Evolutionary conservation across 2,113 vertebrate species (phyloP).

Genomic region (Nesogale talazaci): DNA sequence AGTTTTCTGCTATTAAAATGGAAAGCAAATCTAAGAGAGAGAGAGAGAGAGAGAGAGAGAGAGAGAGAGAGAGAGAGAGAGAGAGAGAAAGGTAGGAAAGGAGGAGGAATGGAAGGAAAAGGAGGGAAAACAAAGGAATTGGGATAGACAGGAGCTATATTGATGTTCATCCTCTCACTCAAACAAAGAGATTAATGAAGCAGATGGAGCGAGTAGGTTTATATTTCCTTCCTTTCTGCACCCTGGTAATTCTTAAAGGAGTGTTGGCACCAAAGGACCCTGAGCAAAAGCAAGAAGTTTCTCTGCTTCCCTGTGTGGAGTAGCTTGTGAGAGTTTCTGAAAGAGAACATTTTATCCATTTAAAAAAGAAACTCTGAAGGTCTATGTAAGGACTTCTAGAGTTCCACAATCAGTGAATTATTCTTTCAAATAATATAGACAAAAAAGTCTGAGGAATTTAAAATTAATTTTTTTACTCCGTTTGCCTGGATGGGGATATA

Average conservation of each 20-base stretch:
- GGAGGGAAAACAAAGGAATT: not conserved
- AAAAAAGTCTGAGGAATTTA: not conserved
- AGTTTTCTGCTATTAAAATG: not conserved
- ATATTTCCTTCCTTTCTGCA: not conserved
- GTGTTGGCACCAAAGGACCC: not conserved
- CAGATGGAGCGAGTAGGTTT: not conserved
- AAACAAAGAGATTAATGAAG: slow-evolving; percentile 20
- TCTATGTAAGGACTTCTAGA: not conserved
- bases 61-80: no score
- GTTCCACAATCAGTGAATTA: not conserved
- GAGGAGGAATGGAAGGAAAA: not conserved
- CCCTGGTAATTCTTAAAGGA: not conserved
- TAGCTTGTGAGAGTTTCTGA: no score
- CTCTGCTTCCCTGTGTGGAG: not conserved
- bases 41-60: no score
- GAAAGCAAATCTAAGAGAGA: not conserved
- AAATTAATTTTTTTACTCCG: not conserved
- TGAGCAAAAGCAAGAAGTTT: not conserved
- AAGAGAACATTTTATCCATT: not conserved
- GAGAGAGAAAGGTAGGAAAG: no score
- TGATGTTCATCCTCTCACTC: not conserved
- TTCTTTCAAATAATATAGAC: not conserved
- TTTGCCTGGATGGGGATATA: not conserved
- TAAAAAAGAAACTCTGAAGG: not conserved
- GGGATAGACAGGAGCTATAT: not conserved